A percentile compares a stretch with the other conserved stretches of the same genome.
Evolutionary conservation across 2,888 invertebrate species (phyloP).

Genomic region (Eudemis profundana): DNA sequence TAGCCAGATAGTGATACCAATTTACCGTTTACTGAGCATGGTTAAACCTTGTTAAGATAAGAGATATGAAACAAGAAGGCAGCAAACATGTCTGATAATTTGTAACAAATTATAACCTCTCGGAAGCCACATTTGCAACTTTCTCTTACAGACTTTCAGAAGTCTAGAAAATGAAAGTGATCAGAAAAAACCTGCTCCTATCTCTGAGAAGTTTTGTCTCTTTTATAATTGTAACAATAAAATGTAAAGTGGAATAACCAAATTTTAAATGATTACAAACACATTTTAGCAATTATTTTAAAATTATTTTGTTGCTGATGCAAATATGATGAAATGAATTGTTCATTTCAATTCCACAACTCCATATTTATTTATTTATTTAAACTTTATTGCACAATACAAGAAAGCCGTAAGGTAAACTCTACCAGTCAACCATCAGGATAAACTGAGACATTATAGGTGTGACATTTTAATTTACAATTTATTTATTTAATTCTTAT

Average conservation of each 20-base stretch:
- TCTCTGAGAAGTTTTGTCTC: not conserved
- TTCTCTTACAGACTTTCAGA: constrained; percentile 53
- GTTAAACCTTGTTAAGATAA: constrained; percentile 20
- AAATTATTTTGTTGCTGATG: too few relatives aligned
- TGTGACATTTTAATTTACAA: too few relatives aligned
- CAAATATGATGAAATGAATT: too few relatives aligned
- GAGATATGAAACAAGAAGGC: constrained; percentile 10
- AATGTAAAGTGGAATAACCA: not conserved
- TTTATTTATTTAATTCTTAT: too few relatives aligned
- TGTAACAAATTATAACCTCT: constrained; percentile 16
- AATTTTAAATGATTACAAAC: too few relatives aligned
- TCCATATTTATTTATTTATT: too few relatives aligned
- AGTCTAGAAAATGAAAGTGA: constrained; percentile 68
- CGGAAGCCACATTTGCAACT: constrained; percentile 46
- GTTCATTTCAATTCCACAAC: too few relatives aligned
- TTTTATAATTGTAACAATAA: constrained; percentile 6
- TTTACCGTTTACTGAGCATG: constrained; percentile 20
- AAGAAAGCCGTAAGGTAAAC: too few relatives aligned
- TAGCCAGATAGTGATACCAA: constrained; percentile 3
- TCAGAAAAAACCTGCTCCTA: constrained; percentile 26
- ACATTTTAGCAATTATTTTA: too few relatives aligned
- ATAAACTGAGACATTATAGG: too few relatives aligned
- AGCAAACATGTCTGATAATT: constrained; percentile 8
- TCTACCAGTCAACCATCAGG: too few relatives aligned
- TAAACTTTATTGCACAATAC: too few relatives aligned